Percentiles rank a stretch among this genome's conserved stretches.
Evolutionary conservation across 2,113 vertebrate genomes (phyloP).

Genomic region (Vulpes ferrilata): DNA sequence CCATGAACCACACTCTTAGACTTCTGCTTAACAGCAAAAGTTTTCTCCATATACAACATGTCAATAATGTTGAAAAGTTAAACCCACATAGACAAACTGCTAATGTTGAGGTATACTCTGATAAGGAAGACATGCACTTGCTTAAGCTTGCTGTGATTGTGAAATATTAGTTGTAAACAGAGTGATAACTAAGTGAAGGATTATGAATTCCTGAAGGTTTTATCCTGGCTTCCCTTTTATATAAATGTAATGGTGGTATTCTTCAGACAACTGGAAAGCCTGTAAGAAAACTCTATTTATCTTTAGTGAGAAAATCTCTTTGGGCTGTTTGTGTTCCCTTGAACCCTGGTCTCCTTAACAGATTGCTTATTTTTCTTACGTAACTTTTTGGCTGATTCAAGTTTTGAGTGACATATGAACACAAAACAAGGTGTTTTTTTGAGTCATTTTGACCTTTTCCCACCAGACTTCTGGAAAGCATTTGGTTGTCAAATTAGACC

Average conservation of each 20-base stretch:
- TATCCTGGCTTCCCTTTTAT: slow-evolving; percentile 3
- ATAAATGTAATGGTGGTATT: background rate
- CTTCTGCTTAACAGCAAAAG: background rate
- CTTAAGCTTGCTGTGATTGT: background rate
- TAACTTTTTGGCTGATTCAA: background rate
- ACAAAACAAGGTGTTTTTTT: slow-evolving; percentile 52
- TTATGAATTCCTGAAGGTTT: background rate
- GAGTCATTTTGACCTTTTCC: slow-evolving; percentile 68
- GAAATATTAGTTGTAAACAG: background rate
- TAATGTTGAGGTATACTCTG: slow-evolving; percentile 15
- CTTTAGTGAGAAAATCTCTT: background rate
- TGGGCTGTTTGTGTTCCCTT: background rate
- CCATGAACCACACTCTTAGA: background rate
- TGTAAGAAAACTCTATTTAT: background rate
- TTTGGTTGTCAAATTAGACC: slow-evolving; percentile 72
- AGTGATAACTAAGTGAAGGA: background rate
- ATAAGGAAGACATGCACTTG: background rate
- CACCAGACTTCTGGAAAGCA: slow-evolving; percentile 47
- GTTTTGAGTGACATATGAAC: slow-evolving; percentile 39
- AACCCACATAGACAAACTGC: slow-evolving; percentile 3
- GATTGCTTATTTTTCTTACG: background rate
- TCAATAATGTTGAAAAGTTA: slow-evolving; percentile 7
- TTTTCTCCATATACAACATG: background rate
- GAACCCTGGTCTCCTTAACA: background rate
- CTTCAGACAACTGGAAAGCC: slow-evolving; percentile 35